Evolutionary conservation across 2,888 invertebrate genomes (phyloP), one percentile per base, ranked within the genome.

Genomic region (Colostygia pectinataria): DNA sequence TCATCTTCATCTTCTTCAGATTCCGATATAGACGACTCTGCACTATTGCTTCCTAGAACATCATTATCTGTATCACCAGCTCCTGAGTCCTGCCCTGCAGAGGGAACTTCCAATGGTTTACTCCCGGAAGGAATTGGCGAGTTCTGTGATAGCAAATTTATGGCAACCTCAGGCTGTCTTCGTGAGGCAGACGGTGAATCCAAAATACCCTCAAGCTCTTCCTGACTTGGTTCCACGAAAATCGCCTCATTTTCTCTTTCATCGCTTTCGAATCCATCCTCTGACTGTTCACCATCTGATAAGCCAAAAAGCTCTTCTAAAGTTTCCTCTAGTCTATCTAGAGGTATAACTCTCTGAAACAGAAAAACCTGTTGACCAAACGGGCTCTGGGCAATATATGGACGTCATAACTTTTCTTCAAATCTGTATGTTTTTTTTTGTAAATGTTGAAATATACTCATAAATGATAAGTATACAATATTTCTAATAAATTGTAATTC

Each of bases 331-430:
- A 39, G 39, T 40, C 31, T 53, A 27, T 48, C 42, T 23, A 12
- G 38, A 18, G 18, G 18, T 18, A 18, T 4, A 18, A 43, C 38
- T 43, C 29, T 47, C 37, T 46, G 46, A 39, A 54, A 50, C 38
- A 50, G 39, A 45, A 42, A 49, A 45, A 45, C 15, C 40, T 42
- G 29, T 40, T 42, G 29, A 42, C 45, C 38, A 49, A 43, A 50
- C 42, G 46, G 50, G 54, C 54, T 46, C 42, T 45, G 49, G 44
- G 45, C 41, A 49, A 53, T 45, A 53, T 49, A 48, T 48, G 48
- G 47, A 53, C 53, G 40, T 40, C 47, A 52, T 47, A 52, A 43
- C 38, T 52, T 47, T 52, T 52, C 46, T 41, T 41, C 31, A 36
- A 41, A 47, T 40, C 34, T 39, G 39, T 33, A 46, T 46, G 8